Evolutionary conservation across 2,888 invertebrate species (phyloP), one percentile per base, ranked within the genome.

Genomic region (Auanema sp.): DNA sequence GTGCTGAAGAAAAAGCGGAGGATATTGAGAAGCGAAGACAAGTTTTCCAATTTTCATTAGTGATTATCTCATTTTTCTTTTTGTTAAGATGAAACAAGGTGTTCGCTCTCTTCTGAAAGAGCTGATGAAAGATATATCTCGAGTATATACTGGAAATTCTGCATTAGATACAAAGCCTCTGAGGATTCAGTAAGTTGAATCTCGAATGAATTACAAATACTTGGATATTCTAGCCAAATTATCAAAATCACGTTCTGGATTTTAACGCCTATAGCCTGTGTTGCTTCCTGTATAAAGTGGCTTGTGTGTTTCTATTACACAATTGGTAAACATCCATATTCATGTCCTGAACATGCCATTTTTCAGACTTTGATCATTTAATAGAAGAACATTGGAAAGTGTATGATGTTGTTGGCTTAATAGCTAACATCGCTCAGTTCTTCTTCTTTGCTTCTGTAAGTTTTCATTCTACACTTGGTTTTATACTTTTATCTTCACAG

Each of bases 1-100:
- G 81, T 10, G 81, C 81, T 0, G 81, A 83, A 54, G 79, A 81
- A 56, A 65, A 74, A 40, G 81, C 81, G 1, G 80, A 81, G 42
- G 72, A 76, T 58, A 70, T 82, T 24, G 72, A 77, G 51, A 70
- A 67, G 40, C 60, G 75, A 49, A 65, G 68, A 66, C 70, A 76
- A 69, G 78, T 76, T 43, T 5, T 21, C 4, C 10, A 5, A 5
- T 5, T 21, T 5, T 47, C 3, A 47, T 21, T 33, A 33, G 4
- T 33, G 3, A 5, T 33, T 8, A 33, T 33, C 33, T 33, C 33
- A 33, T n/a, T n/a, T n/a, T n/a, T 43, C 18, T 52, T 2, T 12
- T 56, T 23, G 6, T 70, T 58, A 52, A 69, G 67, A 51, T 69
- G 42, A 61, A 69, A 52, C 68, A 64, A 61, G 72, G 69, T 5